These are phyloP conservation scores for Triplophysa bombifrons DNA, from an alignment of 2,797 vertebrate genomes.

Conservation along the genomic window DNA sequence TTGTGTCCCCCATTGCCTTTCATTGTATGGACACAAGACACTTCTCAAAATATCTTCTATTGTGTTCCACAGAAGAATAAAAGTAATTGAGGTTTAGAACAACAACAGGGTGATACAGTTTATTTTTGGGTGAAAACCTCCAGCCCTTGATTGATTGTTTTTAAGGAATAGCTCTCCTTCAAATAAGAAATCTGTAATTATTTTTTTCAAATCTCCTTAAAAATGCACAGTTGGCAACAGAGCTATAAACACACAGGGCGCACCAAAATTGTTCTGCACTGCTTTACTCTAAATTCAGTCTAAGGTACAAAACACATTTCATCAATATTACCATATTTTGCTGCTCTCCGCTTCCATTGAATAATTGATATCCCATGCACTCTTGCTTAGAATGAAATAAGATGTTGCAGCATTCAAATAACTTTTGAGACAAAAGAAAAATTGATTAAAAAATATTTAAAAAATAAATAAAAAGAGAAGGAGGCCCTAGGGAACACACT, in stretches of 20 bases:
- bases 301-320: slow-evolving; percentile 61
- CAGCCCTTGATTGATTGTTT: too few species aligned
- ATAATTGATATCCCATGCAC: slow-evolving; percentile 70
- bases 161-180: too few species aligned
- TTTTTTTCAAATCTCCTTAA: not conserved
- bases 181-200: not conserved
- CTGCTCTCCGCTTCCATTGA: slow-evolving; percentile 60
- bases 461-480: slow-evolving; percentile 67
- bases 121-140: not conserved
- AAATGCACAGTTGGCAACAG: not conserved
- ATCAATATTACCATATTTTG: slow-evolving; percentile 66
- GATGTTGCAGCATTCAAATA: slow-evolving; percentile 67
- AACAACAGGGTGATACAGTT: not conserved
- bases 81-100: not conserved
- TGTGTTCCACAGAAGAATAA: not conserved
- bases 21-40: not conserved
- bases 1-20: not conserved
- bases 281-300: slow-evolving; percentile 62
- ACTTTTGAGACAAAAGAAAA: slow-evolving; percentile 71
- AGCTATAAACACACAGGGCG: not conserved
- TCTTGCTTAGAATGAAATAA: slow-evolving; percentile 66
- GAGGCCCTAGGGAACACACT: slow-evolving; percentile 66
- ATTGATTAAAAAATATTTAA: slow-evolving; percentile 70
- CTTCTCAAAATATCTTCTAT: not conserved
- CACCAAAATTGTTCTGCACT: not conserved